These are phyloP conservation scores for Amblyornis subalaris DNA, from an alignment of 2,113 vertebrate species.

Conservation along the genomic window DNA sequence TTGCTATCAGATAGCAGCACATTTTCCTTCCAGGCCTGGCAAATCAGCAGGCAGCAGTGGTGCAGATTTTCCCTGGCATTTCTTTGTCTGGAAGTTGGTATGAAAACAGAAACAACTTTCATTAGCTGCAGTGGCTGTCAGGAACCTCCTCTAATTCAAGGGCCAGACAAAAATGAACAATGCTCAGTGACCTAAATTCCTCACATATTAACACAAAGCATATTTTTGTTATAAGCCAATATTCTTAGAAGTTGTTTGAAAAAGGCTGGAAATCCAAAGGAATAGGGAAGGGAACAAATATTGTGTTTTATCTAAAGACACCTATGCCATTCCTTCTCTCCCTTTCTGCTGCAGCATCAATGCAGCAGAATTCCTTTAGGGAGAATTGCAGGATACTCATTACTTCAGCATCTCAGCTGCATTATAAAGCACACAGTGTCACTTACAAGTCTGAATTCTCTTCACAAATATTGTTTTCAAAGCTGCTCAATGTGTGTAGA, in stretches of 20 bases:
- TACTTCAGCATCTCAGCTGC: background rate
- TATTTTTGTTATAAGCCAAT: constrained; percentile 18
- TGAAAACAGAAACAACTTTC: constrained; percentile 30
- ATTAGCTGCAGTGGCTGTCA: constrained; percentile 27
- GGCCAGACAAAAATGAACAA: constrained; percentile 39
- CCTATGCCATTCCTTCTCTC: background rate
- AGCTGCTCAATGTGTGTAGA: background rate
- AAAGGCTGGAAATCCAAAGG: background rate
- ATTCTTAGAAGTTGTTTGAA: constrained; percentile 42
- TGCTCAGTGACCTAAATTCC: constrained; percentile 53
- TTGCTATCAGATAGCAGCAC: background rate
- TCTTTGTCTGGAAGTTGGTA: background rate
- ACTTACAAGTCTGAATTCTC: background rate
- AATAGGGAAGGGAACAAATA: background rate
- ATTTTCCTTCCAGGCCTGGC: background rate
- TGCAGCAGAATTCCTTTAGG: background rate
- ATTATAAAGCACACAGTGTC: background rate
- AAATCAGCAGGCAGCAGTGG: background rate
- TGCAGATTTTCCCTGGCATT: background rate
- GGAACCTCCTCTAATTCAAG: constrained; percentile 34
- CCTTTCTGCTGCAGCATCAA: background rate
- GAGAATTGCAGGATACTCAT: background rate
- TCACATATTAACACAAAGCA: constrained; percentile 17
- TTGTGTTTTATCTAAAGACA: background rate
- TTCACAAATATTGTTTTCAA: background rate